Percentiles rank a stretch among this genome's conserved stretches.
Evolutionary conservation across 1,140 invertebrate genomes (phyloP).

Genomic region (Scaptomyza montana): DNA sequence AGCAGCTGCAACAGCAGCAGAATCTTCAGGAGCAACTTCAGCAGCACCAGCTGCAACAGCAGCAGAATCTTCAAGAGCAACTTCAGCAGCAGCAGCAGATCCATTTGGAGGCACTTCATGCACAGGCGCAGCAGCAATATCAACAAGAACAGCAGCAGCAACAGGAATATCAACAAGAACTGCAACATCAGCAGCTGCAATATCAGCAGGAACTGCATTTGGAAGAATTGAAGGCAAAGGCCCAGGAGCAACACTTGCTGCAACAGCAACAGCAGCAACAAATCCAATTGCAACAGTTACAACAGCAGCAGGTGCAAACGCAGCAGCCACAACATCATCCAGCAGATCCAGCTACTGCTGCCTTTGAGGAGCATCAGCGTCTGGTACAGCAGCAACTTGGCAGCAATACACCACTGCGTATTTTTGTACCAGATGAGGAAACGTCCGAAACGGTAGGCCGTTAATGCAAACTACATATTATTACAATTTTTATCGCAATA

Average conservation of each 20-base stretch:
- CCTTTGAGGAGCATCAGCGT: slow-evolving; percentile 79
- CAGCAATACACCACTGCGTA: slow-evolving; percentile 68
- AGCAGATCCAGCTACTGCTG: slow-evolving; percentile 57
- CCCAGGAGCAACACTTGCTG: slow-evolving; percentile 53
- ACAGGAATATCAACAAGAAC: slow-evolving; percentile 2
- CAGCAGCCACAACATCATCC: slow-evolving; percentile 34
- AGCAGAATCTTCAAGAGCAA: slow-evolving; percentile 32
- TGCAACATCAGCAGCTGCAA: slow-evolving; percentile 35
- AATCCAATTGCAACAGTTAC: slow-evolving; percentile 25
- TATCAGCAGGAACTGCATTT: slow-evolving; percentile 55
- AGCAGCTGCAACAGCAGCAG: slow-evolving; percentile 44
- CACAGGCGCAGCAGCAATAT: slow-evolving; percentile 50
- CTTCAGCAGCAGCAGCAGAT: slow-evolving; percentile 50
- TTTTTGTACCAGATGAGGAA: slow-evolving; percentile 81
- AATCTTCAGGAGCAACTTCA: slow-evolving; percentile 30
- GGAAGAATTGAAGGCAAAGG: slow-evolving; percentile 56
- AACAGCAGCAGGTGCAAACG: slow-evolving; percentile 43
- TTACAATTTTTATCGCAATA: not conserved
- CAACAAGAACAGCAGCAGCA: slow-evolving; percentile 61
- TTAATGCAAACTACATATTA: not conserved
- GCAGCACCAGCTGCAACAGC: slow-evolving; percentile 36
- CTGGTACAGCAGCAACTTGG: slow-evolving; percentile 77
- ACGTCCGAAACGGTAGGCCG: slow-evolving; percentile 86
- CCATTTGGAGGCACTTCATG: slow-evolving; percentile 63
- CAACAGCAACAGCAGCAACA: slow-evolving; percentile 51